phyloP scores from a whole-genome alignment of 1,140 invertebrate species.

The Hermatobates lingyangjiaoensis region DNA sequence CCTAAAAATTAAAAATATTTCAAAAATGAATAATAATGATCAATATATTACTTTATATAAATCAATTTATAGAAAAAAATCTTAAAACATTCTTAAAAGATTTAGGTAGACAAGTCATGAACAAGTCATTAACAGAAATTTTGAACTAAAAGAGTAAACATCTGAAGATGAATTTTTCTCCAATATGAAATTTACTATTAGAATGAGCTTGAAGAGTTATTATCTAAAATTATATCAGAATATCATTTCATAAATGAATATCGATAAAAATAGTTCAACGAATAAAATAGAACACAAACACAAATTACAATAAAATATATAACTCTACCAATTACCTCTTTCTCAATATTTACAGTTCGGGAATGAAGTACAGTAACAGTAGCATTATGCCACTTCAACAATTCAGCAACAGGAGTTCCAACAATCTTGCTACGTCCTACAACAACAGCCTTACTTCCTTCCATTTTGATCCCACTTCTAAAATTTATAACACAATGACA shows the following conservation, averaged over 20 bases:
- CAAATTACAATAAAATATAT: not conserved
- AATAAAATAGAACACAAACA: not conserved
- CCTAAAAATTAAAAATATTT: constrained; percentile 23
- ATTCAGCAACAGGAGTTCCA: constrained; percentile 80
- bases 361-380: constrained; percentile 96
- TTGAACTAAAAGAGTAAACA: no score
- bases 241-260: not conserved
- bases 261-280: not conserved
- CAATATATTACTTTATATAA: not conserved
- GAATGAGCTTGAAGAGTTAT: not conserved
- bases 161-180: no score
- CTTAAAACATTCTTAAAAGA: no score
- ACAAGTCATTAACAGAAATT: no score
- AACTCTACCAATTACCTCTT: constrained; percentile 36
- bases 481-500: no score
- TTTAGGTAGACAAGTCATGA: no score
- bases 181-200: no score
- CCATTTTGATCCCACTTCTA: constrained; percentile 53
- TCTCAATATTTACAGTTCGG: constrained; percentile 64
- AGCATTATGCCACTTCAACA: constrained; percentile 91
- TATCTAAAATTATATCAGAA: not conserved
- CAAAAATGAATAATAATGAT: constrained; percentile 14
- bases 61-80: no score
- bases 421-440: constrained; percentile 95
- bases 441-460: constrained; percentile 78